These are phyloP conservation scores for Eriocheir sinensis DNA, from an alignment of 1,140 invertebrate species.

Conservation along the genomic window DNA sequence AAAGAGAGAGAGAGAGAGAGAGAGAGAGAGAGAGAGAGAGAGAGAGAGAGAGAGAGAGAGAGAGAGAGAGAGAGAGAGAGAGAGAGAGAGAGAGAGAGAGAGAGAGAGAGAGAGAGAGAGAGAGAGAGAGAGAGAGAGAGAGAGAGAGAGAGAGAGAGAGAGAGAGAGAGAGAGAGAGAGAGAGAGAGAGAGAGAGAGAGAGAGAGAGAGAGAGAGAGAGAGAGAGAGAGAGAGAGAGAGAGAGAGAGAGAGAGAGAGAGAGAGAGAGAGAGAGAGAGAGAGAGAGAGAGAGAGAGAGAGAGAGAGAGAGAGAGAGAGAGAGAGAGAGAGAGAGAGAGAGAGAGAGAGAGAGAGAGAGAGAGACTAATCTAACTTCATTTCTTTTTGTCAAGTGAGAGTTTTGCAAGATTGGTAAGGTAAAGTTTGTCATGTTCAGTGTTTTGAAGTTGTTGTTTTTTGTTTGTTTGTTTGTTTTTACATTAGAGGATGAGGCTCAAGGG, in stretches of 20 bases:
- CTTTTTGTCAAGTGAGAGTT: no score
- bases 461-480: no score
- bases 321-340: not conserved
- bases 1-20: not conserved
- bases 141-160: conserved; percentile 18
- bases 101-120: no score
- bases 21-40: conserved; percentile 4
- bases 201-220: conserved; percentile 25
- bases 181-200: not conserved
- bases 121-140: conserved; percentile 56
- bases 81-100: not conserved
- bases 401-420: no score
- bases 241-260: no score
- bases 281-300: conserved; percentile 4
- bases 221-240: not conserved
- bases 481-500: no score
- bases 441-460: no score
- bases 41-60: conserved; percentile 4
- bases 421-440: no score
- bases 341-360: no score
- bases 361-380: no score
- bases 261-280: not conserved
- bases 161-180: not conserved
- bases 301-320: conserved; percentile 4
- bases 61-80: conserved; percentile 4